Evolutionary conservation across 2,797 vertebrate species (phyloP), one percentile per base, ranked within the genome.

Genomic region (Cichlasoma orientale): DNA sequence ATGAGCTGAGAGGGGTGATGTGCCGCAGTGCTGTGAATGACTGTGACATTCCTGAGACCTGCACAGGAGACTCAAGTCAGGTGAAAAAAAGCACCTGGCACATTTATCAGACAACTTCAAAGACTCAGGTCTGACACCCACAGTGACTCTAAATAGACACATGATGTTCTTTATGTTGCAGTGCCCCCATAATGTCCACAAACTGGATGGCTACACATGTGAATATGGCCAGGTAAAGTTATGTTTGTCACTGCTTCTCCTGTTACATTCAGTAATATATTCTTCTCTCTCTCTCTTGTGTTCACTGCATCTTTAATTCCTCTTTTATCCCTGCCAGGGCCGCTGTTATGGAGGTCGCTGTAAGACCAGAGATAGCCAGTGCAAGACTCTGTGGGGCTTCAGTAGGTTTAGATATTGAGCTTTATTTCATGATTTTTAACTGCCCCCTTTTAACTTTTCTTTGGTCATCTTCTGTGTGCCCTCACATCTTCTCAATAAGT

Each of bases 271-370:
- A n/a, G 13, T 21, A 0, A 41, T 55, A 21, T 1, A 3, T 21
- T 8, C 25, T 7, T 38, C 3, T 58, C 14, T 25, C 9, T 33
- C 31, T 7, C 21, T 21, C 13, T 1, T 19, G 1, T 41, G 25
- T 6, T 47, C 6, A 52, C 25, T 47, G 33, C 59, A 36, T n/a
- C 6, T 7, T 58, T 19, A 55, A 14, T 10, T 33, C 55, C 50
- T 68, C 25, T 56, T 12, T 12, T 16, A 4, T 82, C 27, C 23
- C 75, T 47, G 16, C 54, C 86, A 99, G 98, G 98, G 98, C 21
- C 98, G 98, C 1, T 99, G 98, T 89, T 99, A 98, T 0, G 97
- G 97, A 1, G 98, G 98, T n/a, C 97, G 96, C 83, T 99, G 98
- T 91, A 97, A 98, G 82, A 99, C 97, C 78, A 95, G 97, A 93